A percentile compares a stretch with the other conserved stretches of the same genome.
Evolutionary conservation across 2,113 vertebrate genomes (phyloP).

Genomic region (Psilopsiagon aurifrons): DNA sequence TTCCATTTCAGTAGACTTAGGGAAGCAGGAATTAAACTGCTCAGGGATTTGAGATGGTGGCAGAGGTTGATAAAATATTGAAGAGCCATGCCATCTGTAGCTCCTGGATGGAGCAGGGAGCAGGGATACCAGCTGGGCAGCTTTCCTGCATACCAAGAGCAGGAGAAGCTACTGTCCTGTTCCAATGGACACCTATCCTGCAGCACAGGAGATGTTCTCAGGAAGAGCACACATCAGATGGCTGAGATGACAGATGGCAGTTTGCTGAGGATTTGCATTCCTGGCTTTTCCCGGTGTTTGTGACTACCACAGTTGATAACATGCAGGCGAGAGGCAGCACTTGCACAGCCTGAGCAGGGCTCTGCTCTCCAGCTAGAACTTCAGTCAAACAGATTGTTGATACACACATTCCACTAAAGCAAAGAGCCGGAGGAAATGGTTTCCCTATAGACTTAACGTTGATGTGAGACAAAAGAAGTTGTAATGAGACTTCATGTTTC

Average conservation of each 20-base stretch:
- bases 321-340: neutral
- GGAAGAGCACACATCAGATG: neutral
- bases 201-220: neutral
- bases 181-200: neutral
- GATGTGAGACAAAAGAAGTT: neutral
- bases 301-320: accelerated
- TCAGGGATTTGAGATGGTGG: neutral
- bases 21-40: neutral
- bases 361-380: neutral
- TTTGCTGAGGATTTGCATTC: neutral
- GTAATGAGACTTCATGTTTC: neutral
- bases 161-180: neutral
- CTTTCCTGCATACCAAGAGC: neutral
- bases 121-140: neutral
- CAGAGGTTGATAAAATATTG: conserved; percentile 48
- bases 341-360: neutral
- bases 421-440: accelerated
- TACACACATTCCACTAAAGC: neutral
- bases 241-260: neutral
- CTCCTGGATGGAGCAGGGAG: neutral
- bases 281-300: neutral
- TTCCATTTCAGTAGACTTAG: conserved; percentile 8
- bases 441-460: neutral
- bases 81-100: neutral
- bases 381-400: neutral